Percentiles rank a stretch among this genome's conserved stretches.
phyloP scores from a whole-genome alignment of 2,888 invertebrate genomes.

The Drosophila infuscata region DNA sequence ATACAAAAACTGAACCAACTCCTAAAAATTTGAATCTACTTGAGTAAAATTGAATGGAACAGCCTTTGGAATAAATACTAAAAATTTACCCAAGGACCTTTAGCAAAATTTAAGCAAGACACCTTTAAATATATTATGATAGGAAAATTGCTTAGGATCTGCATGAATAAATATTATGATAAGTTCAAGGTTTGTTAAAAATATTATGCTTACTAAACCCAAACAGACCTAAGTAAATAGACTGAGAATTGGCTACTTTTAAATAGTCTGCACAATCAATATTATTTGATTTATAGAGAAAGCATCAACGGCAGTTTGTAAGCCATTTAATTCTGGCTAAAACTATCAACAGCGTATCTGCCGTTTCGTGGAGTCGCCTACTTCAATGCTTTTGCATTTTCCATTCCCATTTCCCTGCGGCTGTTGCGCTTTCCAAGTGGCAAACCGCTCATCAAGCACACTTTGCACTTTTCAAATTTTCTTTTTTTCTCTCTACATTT shows the following conservation, averaged over 20 bases:
- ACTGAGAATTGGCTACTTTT: neutral
- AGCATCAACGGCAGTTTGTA: neutral
- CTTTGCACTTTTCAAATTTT: constrained; percentile 39
- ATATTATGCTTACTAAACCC: neutral
- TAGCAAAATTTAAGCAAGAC: neutral
- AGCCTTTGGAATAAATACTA: neutral
- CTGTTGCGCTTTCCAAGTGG: constrained; percentile 27
- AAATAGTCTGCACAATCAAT: neutral
- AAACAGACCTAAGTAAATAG: neutral
- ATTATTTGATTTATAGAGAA: neutral
- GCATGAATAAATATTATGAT: neutral
- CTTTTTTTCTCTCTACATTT: constrained; percentile 13
- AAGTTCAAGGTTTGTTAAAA: neutral
- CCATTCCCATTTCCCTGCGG: neutral
- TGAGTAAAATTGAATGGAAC: neutral
- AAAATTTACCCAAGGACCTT: neutral
- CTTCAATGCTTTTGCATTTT: constrained; percentile 1
- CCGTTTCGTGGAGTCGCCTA: neutral
- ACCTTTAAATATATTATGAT: neutral
- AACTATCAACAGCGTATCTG: constrained; percentile 1
- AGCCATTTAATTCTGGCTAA: neutral
- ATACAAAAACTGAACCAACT: neutral
- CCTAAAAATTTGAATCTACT: neutral
- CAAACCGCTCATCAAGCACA: constrained; percentile 62
- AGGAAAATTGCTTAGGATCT: neutral